These are phyloP conservation scores for Pogoniulus pusillus DNA, from an alignment of 2,797 vertebrate genomes.

Conservation along the genomic window DNA sequence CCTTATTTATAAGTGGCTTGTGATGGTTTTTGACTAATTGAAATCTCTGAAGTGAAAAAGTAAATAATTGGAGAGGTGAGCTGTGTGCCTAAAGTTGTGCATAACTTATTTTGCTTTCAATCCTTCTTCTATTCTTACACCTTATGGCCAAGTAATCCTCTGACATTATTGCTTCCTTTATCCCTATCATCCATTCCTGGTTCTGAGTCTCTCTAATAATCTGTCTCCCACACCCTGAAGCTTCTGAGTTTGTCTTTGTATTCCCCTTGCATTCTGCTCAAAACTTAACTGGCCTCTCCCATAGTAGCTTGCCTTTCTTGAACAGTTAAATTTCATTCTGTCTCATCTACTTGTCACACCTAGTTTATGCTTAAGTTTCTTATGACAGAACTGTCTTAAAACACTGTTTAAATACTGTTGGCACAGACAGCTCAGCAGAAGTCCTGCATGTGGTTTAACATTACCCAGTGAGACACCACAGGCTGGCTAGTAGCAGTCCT, in stretches of 20 bases:
- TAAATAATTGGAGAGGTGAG: constrained; percentile 5
- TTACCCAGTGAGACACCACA: rapidly evolving
- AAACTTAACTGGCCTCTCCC: not conserved
- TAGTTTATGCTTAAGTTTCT: not conserved
- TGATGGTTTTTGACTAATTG: constrained; percentile 42
- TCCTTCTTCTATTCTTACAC: not conserved
- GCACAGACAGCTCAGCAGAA: not conserved
- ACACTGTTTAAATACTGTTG: not conserved
- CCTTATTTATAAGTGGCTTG: constrained; percentile 13
- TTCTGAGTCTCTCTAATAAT: not conserved
- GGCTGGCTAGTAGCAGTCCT: rapidly evolving
- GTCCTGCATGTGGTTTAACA: not conserved
- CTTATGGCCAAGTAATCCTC: not conserved
- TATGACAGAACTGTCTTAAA: not conserved
- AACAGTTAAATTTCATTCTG: not conserved
- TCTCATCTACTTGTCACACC: not conserved
- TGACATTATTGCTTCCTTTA: not conserved
- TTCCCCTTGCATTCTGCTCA: not conserved
- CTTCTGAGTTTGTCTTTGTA: not conserved
- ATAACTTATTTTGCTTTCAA: not conserved
- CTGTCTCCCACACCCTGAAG: not conserved
- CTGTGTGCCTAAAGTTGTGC: not conserved
- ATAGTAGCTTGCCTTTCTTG: not conserved
- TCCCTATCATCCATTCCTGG: not conserved
- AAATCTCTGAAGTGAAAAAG: constrained; percentile 26